Percentiles rank a stretch among this genome's conserved stretches.
Evolutionary conservation across 1,140 invertebrate species (phyloP).

Genomic region (Diorhabda elongata): DNA sequence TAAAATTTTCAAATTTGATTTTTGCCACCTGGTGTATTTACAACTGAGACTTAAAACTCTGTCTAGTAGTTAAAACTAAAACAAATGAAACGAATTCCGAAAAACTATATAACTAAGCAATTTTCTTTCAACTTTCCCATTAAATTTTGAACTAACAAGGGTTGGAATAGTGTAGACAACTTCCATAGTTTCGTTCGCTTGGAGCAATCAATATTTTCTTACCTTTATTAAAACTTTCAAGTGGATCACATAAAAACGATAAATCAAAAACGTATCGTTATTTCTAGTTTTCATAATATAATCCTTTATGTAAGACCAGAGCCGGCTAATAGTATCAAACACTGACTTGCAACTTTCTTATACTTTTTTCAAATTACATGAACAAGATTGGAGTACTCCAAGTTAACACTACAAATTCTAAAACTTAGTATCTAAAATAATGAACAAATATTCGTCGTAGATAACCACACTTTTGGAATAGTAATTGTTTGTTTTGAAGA

Average conservation of each 20-base stretch:
- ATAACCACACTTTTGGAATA: too few relatives aligned
- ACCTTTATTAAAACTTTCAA: neutral
- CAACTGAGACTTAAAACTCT: too few relatives aligned
- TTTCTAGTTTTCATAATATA: neutral
- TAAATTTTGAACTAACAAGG: slow-evolving; percentile 1
- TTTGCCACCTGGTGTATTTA: too few relatives aligned
- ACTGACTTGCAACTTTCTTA: too few relatives aligned
- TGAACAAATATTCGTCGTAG: too few relatives aligned
- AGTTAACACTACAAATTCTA: too few relatives aligned
- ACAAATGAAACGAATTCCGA: neutral
- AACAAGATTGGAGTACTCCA: too few relatives aligned
- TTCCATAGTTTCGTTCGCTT: neutral
- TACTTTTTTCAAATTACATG: too few relatives aligned
- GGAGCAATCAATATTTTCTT: neutral
- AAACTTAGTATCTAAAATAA: too few relatives aligned
- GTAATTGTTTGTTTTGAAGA: too few relatives aligned
- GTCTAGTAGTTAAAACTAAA: neutral
- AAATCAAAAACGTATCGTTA: neutral
- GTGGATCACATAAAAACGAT: neutral
- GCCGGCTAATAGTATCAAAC: neutral
- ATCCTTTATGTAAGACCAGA: neutral
- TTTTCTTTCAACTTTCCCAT: neutral
- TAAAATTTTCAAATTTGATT: too few relatives aligned
- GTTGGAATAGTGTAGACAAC: neutral
- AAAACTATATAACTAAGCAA: neutral